Base-by-base conservation (phyloP, 1,140 invertebrate genomes). In the Idris sp. region DNA sequence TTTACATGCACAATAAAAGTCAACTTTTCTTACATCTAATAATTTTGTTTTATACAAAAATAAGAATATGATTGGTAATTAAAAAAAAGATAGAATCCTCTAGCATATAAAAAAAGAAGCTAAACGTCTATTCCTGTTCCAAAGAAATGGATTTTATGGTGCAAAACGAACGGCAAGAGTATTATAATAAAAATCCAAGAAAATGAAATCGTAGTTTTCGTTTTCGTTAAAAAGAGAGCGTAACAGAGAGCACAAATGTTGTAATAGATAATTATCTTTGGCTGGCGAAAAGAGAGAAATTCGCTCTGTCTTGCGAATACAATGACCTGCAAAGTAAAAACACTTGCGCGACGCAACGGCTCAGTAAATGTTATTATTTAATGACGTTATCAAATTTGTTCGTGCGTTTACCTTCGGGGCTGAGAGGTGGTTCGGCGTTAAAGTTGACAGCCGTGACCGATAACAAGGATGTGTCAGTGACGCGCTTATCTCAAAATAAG, bases 171-270 rank as follows among this genome's bases (percentile, higher is more conserved):
- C 36, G 44, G 51, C 43, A 18, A 41, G 33, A n/a, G 35, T 41
- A 16, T 28, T 28, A 53, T 18, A 44, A 41, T 38, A 56, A 82
- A 82, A 83, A 76, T 81, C 59, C 62, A 16, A 72, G 48, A 64
- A 64, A 62, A 64, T 43, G 30, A 33, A 64, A 64, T 43, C 8
- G 10, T 19, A 33, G 18, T 72, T 72, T 72, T 62, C 41, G 19
- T 62, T 72, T 73, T 73, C 40, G 44, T 64, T 59, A 58, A 73
- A 73, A 64, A 59, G 53, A 73, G 61, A 73, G 61, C 61, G 69
- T 65, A 67, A 74, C 61, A 53, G 54, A 61, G n/a, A n/a, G n/a
- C n/a, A 65, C 15, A 74, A 67, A 74, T 74, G 53, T 59, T 40
- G 69, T 74, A 74, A 74, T 65, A 59, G 46, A 61, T 61, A 59